Percentiles rank a stretch among this genome's conserved stretches.
These are phyloP conservation scores for Drosophila cyrtoloma DNA, from an alignment of 2,888 invertebrate genomes.

Conservation along the genomic window DNA sequence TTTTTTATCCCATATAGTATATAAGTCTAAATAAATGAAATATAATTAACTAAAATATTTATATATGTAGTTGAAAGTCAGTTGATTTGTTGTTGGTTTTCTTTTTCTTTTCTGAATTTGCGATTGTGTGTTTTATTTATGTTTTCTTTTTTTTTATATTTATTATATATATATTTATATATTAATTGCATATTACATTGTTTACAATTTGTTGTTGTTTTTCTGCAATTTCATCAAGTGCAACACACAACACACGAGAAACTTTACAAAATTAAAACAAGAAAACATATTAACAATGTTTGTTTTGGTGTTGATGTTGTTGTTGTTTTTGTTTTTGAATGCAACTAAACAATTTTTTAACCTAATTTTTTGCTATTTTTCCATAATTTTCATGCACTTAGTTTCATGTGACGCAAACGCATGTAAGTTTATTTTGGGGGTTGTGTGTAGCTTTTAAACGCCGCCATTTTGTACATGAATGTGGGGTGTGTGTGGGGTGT, in stretches of 20 bases:
- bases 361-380: slow-evolving; percentile 58
- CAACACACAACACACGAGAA: slow-evolving; percentile 59
- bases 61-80: slow-evolving; percentile 48
- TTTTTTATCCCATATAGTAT: slow-evolving; percentile 29
- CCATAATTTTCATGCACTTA: slow-evolving; percentile 52
- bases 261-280: slow-evolving; percentile 56
- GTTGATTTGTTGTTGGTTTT: slow-evolving; percentile 30
- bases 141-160: slow-evolving; percentile 8
- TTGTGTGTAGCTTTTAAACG: slow-evolving; percentile 65
- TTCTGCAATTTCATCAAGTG: slow-evolving; percentile 50
- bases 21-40: slow-evolving; percentile 40
- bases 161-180: slow-evolving; percentile 44
- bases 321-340: slow-evolving; percentile 36
- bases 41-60: slow-evolving; percentile 45
- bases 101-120: slow-evolving; percentile 23
- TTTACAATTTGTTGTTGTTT: slow-evolving; percentile 51
- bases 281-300: slow-evolving; percentile 40
- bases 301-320: slow-evolving; percentile 39
- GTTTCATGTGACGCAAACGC: slow-evolving; percentile 64
- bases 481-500: slow-evolving; percentile 13
- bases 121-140: slow-evolving; percentile 30
- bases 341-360: slow-evolving; percentile 55
- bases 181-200: slow-evolving; percentile 62
- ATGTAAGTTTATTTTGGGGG: slow-evolving; percentile 48
- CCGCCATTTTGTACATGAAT: slow-evolving; percentile 59